phyloP scores from a whole-genome alignment of 2,888 invertebrate genomes.

The Chirona hameri region DNA sequence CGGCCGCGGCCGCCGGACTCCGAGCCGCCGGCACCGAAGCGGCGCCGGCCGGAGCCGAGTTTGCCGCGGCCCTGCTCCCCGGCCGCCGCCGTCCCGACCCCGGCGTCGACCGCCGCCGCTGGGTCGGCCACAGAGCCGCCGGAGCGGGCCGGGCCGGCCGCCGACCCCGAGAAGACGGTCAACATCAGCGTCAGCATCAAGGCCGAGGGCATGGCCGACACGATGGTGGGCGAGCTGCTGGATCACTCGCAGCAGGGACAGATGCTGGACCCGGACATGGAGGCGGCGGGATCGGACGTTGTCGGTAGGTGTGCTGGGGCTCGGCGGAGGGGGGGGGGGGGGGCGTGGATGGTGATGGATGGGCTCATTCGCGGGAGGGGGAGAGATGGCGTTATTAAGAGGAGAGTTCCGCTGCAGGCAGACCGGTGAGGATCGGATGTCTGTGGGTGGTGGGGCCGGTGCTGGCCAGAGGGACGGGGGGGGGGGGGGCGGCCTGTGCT shows the following conservation, averaged over 20 bases:
- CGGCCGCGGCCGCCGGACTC: constrained; percentile 46
- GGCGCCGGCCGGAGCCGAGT: constrained; percentile 43
- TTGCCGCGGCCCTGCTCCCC: constrained; percentile 43
- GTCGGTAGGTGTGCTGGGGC: constrained; percentile 44
- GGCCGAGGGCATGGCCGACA: constrained; percentile 44
- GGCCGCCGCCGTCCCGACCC: constrained; percentile 45
- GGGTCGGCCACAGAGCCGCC: constrained; percentile 44
- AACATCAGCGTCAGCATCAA: constrained; percentile 44
- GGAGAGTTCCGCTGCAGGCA: no score
- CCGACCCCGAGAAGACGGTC: constrained; percentile 44
- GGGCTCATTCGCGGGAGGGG: no score
- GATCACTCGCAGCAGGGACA: constrained; percentile 38
- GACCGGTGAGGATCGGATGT: no score
- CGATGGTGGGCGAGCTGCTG: constrained; percentile 43
- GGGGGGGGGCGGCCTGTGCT: no score
- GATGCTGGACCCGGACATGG: constrained; percentile 34
- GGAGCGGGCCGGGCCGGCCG: constrained; percentile 46
- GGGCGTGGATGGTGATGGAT: no score
- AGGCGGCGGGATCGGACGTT: constrained; percentile 37
- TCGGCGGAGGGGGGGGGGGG: no score
- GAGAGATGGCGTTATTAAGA: no score
- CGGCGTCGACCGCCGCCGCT: constrained; percentile 45
- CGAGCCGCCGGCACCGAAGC: constrained; percentile 43
- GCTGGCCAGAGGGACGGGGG: no score
- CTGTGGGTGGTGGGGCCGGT: no score